Percentiles rank a stretch among this genome's conserved stretches.
These are phyloP conservation scores for Caenorhabditis remanei DNA, from an alignment of 1,140 invertebrate species.

Conservation along the genomic window DNA sequence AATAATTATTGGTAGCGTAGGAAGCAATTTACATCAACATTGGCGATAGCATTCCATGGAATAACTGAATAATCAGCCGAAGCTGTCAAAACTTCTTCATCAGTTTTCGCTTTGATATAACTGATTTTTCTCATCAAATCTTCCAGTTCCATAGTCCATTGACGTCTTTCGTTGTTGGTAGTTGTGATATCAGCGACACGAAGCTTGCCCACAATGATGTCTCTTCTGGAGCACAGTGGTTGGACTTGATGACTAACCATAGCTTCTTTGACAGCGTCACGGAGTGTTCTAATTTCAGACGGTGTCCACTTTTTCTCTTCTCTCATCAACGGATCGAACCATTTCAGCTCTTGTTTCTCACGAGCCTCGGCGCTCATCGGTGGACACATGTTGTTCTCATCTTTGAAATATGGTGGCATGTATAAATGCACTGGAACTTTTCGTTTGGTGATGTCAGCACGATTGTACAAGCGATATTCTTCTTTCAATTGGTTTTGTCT, in stretches of 20 bases:
- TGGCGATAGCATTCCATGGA: slow-evolving; percentile 62
- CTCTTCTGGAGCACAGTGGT: slow-evolving; percentile 50
- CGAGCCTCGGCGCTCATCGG: slow-evolving; percentile 58
- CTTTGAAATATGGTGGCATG: slow-evolving; percentile 67
- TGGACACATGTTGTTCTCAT: slow-evolving; percentile 61
- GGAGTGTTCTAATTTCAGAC: slow-evolving; percentile 48
- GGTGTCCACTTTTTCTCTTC: slow-evolving; percentile 62
- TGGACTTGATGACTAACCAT: slow-evolving; percentile 49
- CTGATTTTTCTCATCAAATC: slow-evolving; percentile 44
- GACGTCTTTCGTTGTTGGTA: slow-evolving; percentile 35
- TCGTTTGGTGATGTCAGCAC: slow-evolving; percentile 31
- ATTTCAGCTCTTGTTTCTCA: slow-evolving; percentile 46
- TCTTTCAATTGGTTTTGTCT: slow-evolving; percentile 27
- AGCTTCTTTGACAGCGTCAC: slow-evolving; percentile 42
- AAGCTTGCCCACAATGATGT: slow-evolving; percentile 58
- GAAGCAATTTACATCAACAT: slow-evolving; percentile 25
- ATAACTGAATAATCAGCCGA: slow-evolving; percentile 30
- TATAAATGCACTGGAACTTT: slow-evolving; percentile 60
- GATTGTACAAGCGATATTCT: slow-evolving; percentile 11
- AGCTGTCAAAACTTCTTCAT: slow-evolving; percentile 36
- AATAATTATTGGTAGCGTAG: not conserved
- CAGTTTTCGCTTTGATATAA: not conserved
- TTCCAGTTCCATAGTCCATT: slow-evolving; percentile 47
- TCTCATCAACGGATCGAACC: slow-evolving; percentile 64
- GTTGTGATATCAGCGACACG: slow-evolving; percentile 41